Conservation (phyloP, 2,888 invertebrate genomes). For the Melinopterus prodromus region DNA sequence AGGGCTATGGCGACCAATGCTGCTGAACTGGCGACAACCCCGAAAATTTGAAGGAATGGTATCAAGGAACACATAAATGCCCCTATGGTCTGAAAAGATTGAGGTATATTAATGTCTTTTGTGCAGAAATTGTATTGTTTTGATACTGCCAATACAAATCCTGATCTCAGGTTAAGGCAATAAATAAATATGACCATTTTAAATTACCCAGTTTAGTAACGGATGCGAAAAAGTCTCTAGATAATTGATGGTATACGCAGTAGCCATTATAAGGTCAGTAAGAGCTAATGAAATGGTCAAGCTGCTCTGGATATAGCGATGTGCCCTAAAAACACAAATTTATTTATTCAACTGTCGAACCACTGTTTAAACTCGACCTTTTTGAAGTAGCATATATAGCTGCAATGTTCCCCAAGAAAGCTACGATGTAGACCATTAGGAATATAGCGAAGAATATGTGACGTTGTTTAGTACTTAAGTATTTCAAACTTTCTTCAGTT, state of each 20-base stretch:
- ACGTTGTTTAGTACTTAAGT: conserved; percentile 37
- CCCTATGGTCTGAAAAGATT: conserved; percentile 61
- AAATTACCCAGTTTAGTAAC: conserved; percentile 55
- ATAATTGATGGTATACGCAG: conserved; percentile 51
- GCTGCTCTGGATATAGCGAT: conserved; percentile 63
- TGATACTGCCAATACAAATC: neutral
- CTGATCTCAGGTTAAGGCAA: conserved; percentile 9
- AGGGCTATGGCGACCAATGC: conserved; percentile 65
- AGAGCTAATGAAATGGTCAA: conserved; percentile 63
- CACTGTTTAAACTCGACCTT: conserved; percentile 39
- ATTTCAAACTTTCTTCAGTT: conserved; percentile 24
- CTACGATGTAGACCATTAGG: conserved; percentile 41
- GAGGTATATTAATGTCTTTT: too few relatives aligned
- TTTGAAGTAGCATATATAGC: conserved; percentile 44
- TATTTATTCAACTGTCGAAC: neutral
- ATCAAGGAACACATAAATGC: conserved; percentile 61
- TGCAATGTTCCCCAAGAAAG: conserved; percentile 45
- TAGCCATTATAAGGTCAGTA: conserved; percentile 60
- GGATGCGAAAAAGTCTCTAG: conserved; percentile 54
- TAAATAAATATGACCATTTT: neutral
- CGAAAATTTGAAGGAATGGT: conserved; percentile 63
- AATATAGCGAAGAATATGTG: conserved; percentile 44
- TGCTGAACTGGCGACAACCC: conserved; percentile 63
- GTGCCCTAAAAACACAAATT: conserved; percentile 53
- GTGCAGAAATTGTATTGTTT: conserved; percentile 23